A percentile compares a stretch with the other conserved stretches of the same genome.
Conservation (phyloP, 2,113 vertebrate genomes). For the Struthidea cinerea region DNA sequence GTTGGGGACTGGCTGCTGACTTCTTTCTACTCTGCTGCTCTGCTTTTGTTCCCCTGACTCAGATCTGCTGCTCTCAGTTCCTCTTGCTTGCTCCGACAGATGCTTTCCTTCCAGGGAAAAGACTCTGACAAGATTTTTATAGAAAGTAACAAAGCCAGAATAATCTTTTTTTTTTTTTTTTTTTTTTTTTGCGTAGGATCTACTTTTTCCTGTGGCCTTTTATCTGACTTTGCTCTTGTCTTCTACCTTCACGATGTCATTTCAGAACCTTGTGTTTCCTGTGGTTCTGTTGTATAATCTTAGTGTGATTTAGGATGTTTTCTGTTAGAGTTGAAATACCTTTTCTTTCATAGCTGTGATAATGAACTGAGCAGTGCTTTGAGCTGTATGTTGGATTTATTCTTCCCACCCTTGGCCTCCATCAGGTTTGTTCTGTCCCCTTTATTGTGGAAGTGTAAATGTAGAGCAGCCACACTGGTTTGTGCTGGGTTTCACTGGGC, state of each 20-base stretch:
- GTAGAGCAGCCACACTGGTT: background rate
- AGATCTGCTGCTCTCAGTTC: background rate
- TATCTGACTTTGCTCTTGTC: background rate
- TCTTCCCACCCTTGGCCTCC: background rate
- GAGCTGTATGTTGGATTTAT: background rate
- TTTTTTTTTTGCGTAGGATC: background rate
- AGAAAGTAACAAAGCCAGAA: background rate
- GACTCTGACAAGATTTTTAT: background rate
- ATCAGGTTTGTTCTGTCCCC: background rate
- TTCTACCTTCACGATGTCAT: background rate
- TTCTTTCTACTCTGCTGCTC: background rate
- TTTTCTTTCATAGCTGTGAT: background rate
- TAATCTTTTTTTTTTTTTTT: too few species aligned
- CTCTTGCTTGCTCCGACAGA: background rate
- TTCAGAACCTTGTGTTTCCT: background rate
- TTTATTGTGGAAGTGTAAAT: background rate
- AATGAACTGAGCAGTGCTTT: background rate
- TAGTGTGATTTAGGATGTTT: background rate
- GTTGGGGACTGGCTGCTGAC: background rate
- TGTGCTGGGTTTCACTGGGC: background rate
- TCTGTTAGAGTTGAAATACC: background rate
- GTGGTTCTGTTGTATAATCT: accelerated
- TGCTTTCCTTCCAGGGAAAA: background rate
- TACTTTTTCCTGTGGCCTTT: background rate
- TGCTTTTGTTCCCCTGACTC: constrained; percentile 21